phyloP scores from a whole-genome alignment of 2,797 vertebrate genomes.

The Diplodus puntazzo region DNA sequence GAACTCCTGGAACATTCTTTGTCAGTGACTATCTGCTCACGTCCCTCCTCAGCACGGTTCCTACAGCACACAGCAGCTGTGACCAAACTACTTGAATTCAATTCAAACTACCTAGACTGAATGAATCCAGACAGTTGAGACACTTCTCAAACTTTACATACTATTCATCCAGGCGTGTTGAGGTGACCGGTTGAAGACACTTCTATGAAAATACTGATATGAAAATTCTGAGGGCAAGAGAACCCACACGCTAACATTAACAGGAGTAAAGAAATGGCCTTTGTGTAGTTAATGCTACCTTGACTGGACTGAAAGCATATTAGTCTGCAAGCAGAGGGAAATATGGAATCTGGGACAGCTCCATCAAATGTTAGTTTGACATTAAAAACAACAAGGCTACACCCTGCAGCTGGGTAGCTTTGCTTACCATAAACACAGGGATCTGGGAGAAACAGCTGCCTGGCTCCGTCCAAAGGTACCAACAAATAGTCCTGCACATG shows the following conservation, averaged over 20 bases:
- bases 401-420: neutral
- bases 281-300: neutral
- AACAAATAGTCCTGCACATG: neutral
- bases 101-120: neutral
- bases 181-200: neutral
- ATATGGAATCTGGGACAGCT: neutral
- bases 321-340: neutral
- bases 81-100: neutral
- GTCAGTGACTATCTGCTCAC: constrained; percentile 17
- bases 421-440: neutral
- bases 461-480: neutral
- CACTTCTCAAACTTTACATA: neutral
- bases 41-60: neutral
- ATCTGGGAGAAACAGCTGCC: neutral
- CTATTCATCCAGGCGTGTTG: neutral
- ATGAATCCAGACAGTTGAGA: neutral
- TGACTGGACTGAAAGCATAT: neutral
- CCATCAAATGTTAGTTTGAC: neutral
- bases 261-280: neutral
- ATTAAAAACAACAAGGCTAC: no score
- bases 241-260: no score
- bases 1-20: constrained; percentile 49
- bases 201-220: neutral
- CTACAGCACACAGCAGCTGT: neutral
- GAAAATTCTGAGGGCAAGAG: neutral